Evolutionary conservation across 2,888 invertebrate species (phyloP), one percentile per base, ranked within the genome.

Genomic region (Imbricaverruca yamaguchii): DNA sequence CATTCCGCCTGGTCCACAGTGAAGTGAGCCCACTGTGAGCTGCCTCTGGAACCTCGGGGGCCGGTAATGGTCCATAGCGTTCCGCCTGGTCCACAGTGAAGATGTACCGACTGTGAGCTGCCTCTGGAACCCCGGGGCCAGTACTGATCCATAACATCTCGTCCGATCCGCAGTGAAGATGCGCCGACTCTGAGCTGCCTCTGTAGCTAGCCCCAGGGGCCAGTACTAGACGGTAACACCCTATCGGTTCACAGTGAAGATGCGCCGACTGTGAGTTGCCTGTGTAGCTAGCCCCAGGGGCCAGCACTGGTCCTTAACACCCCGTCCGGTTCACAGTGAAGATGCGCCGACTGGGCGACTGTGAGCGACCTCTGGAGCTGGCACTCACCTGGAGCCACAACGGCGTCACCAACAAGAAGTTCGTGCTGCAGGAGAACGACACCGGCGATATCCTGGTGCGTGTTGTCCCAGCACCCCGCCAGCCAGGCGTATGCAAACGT

Each of bases 371-470:
- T 0, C 86, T 90, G 81, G 85, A 87, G 77, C 85, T 89, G 80
- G 88, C 88, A 80, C 86, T 90, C 15, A 84, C 85, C 78, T 89
- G 89, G 89, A 87, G 87, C 59, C 85, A 86, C 80, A 85, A 87
- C 59, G 84, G 86, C 84, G 84, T 80, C 84, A 85, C 85, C 83
- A 86, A 86, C 80, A 87, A 87, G 81, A 86, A 87, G 82, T 87
- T 90, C 83, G 89, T 90, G 12, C 86, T 90, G 63, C 90, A 90
- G 85, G 90, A 90, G 85, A 90, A 90, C 85, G 90, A 90, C 84
- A 88, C 89, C 2, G 89, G 89, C 80, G 90, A 90, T 84, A 89
- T 90, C 83, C 85, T 88, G 86, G 89, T 89, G 85, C 85, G 87
- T 84, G n/a, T 15, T 15, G 55, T 18, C 13, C 4, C 59, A 1